Evolutionary conservation across 2,113 vertebrate species (phyloP), one percentile per base, ranked within the genome.

Genomic region (Rallus limicola): DNA sequence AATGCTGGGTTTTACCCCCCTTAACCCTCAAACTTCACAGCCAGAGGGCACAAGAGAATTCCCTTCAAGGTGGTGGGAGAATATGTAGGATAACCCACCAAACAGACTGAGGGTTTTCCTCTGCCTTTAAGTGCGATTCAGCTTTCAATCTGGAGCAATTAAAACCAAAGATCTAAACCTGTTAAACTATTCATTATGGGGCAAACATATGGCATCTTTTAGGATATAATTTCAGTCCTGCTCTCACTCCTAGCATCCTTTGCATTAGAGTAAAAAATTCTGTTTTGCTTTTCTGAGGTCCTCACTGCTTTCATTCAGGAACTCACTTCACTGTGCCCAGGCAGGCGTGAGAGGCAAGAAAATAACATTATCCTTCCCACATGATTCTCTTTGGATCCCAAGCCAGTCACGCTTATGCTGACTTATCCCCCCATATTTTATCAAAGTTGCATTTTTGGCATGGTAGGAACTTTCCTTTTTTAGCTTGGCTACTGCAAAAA

Each of bases 361-460:
- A 88, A 69, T 23, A 70, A 58, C 83, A 82, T 53, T 7, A 16
- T 25, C 28, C 19, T 58, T 90, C 84, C 79, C 56, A 52, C 36
- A 13, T 81, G 20, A 23, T 55, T 71, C 88, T 16, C 40, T 60
- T 79, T 31, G n/a, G 67, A 86, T 65, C 50, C 55, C 2, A 4
- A 92, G 79, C 48, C 80, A 70, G 91, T 75, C 83, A 82, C 24
- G 4, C 53, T 86, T 59, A 62, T 11, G 9, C 5, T 20, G 59
- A 16, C 60, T 91, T 84, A 65, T 67, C 84, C 81, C 50, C 82
- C 92, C 60, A 2, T 33, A 16, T 93, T 96, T 94, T 96, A 96
- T 96, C 94, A 33, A 78, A 90, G 77, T 44, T 69, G 44, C 40
- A 50, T 87, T 97, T 94, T 94, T 82, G 90, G 91, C 90, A 48